These are phyloP conservation scores for Sebastes jordani DNA, from an alignment of 2,797 vertebrate genomes.

Conservation along the genomic window DNA sequence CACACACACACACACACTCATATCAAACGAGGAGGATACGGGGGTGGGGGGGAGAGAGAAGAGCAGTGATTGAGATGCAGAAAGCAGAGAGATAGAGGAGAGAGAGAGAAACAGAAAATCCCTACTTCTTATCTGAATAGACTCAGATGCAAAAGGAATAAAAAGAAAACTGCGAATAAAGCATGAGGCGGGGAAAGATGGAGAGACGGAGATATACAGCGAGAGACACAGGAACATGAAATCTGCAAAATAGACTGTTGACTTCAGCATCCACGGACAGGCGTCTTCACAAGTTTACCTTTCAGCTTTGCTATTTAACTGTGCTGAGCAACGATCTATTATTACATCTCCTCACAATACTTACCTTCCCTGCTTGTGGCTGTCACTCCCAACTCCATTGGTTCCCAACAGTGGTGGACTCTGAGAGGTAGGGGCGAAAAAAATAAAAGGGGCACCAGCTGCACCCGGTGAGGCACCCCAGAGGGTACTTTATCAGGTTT, in stretches of 20 bases:
- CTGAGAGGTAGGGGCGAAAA: too few species aligned
- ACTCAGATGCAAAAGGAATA: slow-evolving; percentile 11
- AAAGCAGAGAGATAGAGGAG: slow-evolving; percentile 9
- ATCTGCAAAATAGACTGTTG: slow-evolving; percentile 12
- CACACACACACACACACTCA: background rate
- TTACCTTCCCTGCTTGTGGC: background rate
- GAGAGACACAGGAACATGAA: slow-evolving; percentile 1
- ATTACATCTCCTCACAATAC: too few species aligned
- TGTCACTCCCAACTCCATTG: background rate
- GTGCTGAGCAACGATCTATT: background rate
- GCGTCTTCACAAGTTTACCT: background rate
- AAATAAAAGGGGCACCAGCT: too few species aligned
- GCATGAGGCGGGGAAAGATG: background rate
- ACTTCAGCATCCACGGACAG: background rate
- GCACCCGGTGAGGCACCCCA: too few species aligned
- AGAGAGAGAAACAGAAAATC: slow-evolving; percentile 7
- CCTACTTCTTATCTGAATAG: slow-evolving; percentile 31
- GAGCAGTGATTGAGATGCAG: slow-evolving; percentile 53
- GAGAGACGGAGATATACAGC: background rate
- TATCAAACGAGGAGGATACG: background rate
- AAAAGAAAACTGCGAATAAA: slow-evolving; percentile 17
- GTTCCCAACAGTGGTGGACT: background rate
- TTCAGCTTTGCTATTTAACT: background rate
- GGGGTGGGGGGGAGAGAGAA: background rate
- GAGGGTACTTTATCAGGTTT: too few species aligned